phyloP scores from a whole-genome alignment of 2,113 vertebrate species.

The Peromyscus maniculatus region DNA sequence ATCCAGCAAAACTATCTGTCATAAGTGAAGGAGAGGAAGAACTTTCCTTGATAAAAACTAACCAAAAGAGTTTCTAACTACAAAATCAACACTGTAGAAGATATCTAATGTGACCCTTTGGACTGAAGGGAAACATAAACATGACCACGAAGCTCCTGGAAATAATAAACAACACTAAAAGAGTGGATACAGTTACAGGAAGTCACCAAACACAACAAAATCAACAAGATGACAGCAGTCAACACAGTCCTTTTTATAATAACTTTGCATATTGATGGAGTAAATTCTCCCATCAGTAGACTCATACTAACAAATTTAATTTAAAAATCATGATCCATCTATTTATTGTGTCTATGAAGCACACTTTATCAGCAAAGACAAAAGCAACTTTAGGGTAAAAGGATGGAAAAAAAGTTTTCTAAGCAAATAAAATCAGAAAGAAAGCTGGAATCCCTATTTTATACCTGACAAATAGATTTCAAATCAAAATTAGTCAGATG shows the following conservation, averaged over 20 bases:
- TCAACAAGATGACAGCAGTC: neutral
- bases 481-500: neutral
- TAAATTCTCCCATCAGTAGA: neutral
- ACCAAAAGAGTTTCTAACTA: neutral
- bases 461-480: neutral
- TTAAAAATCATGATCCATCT: neutral
- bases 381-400: neutral
- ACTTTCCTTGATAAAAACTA: neutral
- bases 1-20: neutral
- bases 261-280: neutral
- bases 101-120: neutral
- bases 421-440: neutral
- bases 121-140: neutral
- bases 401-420: neutral
- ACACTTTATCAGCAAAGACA: neutral
- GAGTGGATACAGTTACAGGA: neutral
- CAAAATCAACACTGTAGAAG: neutral
- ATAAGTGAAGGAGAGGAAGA: neutral
- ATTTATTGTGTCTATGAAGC: neutral
- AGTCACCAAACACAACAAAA: neutral
- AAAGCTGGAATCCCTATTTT: neutral
- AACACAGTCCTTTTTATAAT: neutral
- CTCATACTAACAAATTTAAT: neutral
- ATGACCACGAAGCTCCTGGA: neutral
- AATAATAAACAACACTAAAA: neutral